Evolutionary conservation across 1,140 invertebrate species (phyloP).

Genomic region (Coboldia fuscipes): DNA sequence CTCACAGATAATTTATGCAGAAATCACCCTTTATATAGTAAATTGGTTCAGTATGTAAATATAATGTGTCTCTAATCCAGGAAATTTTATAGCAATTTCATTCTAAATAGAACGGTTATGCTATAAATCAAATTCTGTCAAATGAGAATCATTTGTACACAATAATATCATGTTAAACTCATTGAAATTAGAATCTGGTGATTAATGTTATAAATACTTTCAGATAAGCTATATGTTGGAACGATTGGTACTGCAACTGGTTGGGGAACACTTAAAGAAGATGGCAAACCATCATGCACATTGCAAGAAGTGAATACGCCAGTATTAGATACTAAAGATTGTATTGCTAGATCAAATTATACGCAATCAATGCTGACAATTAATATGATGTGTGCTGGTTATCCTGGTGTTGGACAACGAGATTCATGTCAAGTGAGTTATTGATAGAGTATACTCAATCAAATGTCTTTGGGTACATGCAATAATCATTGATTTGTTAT

Average conservation of each 20-base stretch:
- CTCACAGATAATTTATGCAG: no score
- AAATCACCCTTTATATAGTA: no score
- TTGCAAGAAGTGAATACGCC: constrained; percentile 66
- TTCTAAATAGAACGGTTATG: no score
- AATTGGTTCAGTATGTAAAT: no score
- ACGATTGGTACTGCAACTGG: constrained; percentile 50
- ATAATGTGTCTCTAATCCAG: no score
- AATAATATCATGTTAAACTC: no score
- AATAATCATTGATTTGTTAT: constrained; percentile 4
- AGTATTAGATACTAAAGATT: constrained; percentile 53
- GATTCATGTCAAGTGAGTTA: constrained; percentile 60
- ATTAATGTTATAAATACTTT: no score
- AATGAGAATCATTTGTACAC: no score
- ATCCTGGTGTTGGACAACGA: constrained; percentile 44
- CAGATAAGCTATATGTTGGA: constrained; percentile 44
- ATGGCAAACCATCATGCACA: constrained; percentile 56
- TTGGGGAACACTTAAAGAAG: constrained; percentile 66
- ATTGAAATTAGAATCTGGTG: no score
- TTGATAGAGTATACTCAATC: not conserved
- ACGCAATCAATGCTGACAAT: constrained; percentile 56
- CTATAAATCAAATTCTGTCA: no score
- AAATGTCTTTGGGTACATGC: not conserved
- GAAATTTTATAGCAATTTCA: no score
- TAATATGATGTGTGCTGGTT: constrained; percentile 72
- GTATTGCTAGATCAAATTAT: constrained; percentile 53